phyloP scores from a whole-genome alignment of 2,888 invertebrate species.

The Protodeltote pygarga region DNA sequence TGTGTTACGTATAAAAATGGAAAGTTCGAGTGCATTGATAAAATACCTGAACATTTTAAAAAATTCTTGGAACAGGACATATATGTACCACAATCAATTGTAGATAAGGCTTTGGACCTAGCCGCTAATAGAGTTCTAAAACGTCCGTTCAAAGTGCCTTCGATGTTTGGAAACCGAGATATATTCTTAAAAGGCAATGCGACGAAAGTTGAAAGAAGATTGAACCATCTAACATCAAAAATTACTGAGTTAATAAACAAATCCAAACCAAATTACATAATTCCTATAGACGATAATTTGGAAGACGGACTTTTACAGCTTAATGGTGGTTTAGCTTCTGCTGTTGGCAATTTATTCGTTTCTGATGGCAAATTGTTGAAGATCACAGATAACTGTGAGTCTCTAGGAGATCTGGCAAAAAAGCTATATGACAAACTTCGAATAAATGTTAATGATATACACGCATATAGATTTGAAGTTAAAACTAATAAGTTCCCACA shows the following conservation, averaged over 20 bases:
- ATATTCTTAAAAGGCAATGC: conserved; percentile 20
- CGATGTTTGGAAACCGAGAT: conserved; percentile 36
- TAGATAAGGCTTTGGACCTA: conserved; percentile 23
- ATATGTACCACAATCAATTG: conserved; percentile 2
- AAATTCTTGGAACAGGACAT: conserved; percentile 8
- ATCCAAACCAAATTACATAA: not conserved
- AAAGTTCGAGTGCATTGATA: conserved; percentile 20
- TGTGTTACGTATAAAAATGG: conserved; percentile 10
- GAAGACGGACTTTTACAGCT: conserved; percentile 9
- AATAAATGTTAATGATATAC: conserved; percentile 8
- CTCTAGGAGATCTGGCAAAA: conserved; percentile 12
- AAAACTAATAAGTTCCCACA: conserved; percentile 32
- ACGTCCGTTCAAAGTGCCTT: conserved; percentile 27
- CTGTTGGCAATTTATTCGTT: conserved; percentile 30
- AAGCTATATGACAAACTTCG: conserved; percentile 3
- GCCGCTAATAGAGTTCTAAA: conserved; percentile 14
- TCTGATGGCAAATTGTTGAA: conserved; percentile 24
- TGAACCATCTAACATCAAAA: conserved; percentile 6
- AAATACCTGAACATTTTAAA: conserved; percentile 2
- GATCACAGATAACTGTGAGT: conserved; percentile 8
- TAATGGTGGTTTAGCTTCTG: conserved; percentile 25
- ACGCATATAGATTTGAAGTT: conserved; percentile 18
- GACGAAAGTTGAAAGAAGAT: conserved; percentile 13
- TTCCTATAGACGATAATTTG: conserved; percentile 21
- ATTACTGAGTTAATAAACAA: conserved; percentile 11